A percentile compares a stretch with the other conserved stretches of the same genome.
phyloP scores from a whole-genome alignment of 1,140 invertebrate species.

The Cydia pomonella region DNA sequence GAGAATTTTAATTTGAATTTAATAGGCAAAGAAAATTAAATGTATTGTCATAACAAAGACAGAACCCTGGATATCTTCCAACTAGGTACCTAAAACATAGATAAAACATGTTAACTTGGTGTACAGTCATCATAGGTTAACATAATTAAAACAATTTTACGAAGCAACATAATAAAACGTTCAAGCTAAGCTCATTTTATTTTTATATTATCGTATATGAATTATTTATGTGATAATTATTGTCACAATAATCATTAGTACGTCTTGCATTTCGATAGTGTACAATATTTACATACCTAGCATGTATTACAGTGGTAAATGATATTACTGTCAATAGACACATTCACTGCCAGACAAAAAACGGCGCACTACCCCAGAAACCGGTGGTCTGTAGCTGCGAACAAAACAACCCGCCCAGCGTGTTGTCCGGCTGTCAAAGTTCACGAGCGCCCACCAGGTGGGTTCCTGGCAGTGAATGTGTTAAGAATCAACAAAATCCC shows the following conservation, averaged over 20 bases:
- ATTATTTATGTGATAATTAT: slow-evolving; percentile 73
- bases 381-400: too few species aligned
- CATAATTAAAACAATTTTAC: slow-evolving; percentile 19
- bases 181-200: slow-evolving; percentile 68
- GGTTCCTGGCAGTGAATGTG: too few species aligned
- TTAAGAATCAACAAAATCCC: neutral
- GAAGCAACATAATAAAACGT: slow-evolving; percentile 39
- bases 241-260: slow-evolving; percentile 68
- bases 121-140: neutral
- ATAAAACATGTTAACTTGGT: neutral
- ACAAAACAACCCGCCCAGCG: too few species aligned
- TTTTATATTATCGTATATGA: slow-evolving; percentile 68
- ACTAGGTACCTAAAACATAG: too few species aligned
- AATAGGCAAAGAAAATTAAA: too few species aligned
- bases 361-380: too few species aligned
- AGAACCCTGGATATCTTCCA: too few species aligned
- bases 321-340: slow-evolving; percentile 2
- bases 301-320: slow-evolving; percentile 6
- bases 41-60: too few species aligned
- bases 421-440: too few species aligned
- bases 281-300: slow-evolving; percentile 25
- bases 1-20: too few species aligned
- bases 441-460: too few species aligned
- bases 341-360: too few species aligned
- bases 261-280: slow-evolving; percentile 45